Evolutionary conservation across 2,113 vertebrate genomes (phyloP).

Genomic region (Thunnus maccoyii): DNA sequence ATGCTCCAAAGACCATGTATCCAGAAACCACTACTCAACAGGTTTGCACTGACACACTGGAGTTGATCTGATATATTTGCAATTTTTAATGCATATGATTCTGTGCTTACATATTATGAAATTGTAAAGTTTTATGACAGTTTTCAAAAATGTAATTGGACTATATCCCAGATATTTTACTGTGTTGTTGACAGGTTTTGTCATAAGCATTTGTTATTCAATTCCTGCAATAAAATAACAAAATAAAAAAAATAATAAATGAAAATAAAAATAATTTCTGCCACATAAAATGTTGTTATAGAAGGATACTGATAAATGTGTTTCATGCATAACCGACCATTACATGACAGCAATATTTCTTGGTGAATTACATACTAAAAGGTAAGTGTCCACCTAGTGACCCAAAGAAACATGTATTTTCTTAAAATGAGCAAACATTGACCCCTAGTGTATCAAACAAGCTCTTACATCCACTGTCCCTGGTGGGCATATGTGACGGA

Average conservation of each 20-base stretch:
- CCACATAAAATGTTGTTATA: neutral
- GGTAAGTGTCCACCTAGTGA: neutral
- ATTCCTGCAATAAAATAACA: neutral
- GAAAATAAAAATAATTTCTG: neutral
- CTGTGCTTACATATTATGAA: neutral
- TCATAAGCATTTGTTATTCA: neutral
- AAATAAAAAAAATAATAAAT: no score
- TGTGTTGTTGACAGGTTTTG: neutral
- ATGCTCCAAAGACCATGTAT: slow-evolving; percentile 22
- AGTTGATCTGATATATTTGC: neutral
- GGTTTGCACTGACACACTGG: neutral
- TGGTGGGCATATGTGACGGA: no score
- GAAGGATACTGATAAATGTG: neutral
- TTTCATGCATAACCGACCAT: neutral
- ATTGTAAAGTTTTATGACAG: neutral
- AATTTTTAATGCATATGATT: neutral
- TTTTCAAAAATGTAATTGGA: neutral
- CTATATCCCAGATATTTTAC: neutral
- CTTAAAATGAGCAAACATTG: slow-evolving; percentile 51
- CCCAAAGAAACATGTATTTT: neutral
- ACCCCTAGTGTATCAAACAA: slow-evolving; percentile 43
- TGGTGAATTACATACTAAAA: neutral
- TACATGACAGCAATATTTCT: neutral
- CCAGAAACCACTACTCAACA: slow-evolving; percentile 1
- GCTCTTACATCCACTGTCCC: neutral